Evolutionary conservation across 2,888 invertebrate species (phyloP).

Genomic region (Epistrophe eligans): DNA sequence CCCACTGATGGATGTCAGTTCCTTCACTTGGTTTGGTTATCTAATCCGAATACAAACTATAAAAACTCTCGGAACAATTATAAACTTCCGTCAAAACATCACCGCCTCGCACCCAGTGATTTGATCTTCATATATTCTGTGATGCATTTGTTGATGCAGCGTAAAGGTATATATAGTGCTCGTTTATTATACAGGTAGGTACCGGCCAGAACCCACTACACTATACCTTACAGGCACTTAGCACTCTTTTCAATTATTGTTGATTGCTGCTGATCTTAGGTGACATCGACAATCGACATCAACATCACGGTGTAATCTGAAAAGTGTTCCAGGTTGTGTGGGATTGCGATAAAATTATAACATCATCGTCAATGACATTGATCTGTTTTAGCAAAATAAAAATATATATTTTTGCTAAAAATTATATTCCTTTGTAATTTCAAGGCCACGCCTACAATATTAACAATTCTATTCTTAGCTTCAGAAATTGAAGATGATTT

Average conservation of each 20-base stretch:
- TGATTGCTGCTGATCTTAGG: constrained; percentile 13
- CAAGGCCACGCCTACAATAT: constrained; percentile 14
- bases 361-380: constrained; percentile 47
- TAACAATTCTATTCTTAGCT: background rate
- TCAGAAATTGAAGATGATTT: background rate
- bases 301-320: constrained; percentile 16
- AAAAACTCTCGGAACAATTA: constrained; percentile 57
- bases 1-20: constrained; percentile 55
- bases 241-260: background rate
- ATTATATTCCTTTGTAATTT: background rate
- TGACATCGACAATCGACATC: constrained; percentile 19
- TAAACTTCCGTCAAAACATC: constrained; percentile 68
- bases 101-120: background rate
- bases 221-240: constrained; percentile 1
- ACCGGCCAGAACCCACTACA: background rate
- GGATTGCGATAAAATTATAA: constrained; percentile 43
- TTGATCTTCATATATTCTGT: constrained; percentile 6
- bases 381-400: constrained; percentile 32
- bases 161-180: background rate
- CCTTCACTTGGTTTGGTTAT: constrained; percentile 32
- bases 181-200: background rate
- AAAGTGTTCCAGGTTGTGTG: constrained; percentile 25
- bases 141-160: constrained; percentile 27
- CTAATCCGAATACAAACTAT: constrained; percentile 26
- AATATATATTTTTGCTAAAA: background rate